Conservation (phyloP, 2,888 invertebrate species). For the Tolmerus cingulatus region DNA sequence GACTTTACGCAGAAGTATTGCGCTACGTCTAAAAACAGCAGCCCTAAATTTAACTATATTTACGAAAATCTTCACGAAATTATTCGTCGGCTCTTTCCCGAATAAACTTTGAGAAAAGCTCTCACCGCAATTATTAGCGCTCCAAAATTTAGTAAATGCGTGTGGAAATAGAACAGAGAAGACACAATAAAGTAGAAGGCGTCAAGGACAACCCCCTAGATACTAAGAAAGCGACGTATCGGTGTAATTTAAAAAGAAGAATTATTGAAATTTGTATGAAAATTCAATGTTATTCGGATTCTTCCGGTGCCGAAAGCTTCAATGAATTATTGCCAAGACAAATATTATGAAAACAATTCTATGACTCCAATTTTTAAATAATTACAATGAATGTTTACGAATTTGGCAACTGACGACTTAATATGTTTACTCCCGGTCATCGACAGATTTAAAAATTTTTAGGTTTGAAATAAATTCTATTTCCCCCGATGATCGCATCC, state of each 20-base stretch:
- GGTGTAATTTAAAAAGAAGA: background rate
- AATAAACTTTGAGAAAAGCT: background rate
- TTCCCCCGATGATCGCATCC: constrained; percentile 17
- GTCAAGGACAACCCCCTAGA: background rate
- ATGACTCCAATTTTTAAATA: background rate
- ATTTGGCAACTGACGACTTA: background rate
- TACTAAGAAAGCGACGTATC: background rate
- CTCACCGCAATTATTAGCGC: background rate
- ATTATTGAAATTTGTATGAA: background rate
- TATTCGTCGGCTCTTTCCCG: background rate
- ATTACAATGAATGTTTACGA: background rate
- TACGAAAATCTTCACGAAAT: background rate
- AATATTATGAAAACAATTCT: background rate
- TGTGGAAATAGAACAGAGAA: background rate
- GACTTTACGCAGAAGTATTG: constrained; percentile 12
- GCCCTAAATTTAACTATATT: constrained; percentile 16
- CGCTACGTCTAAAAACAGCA: constrained; percentile 9
- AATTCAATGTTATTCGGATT: background rate
- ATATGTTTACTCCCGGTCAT: background rate
- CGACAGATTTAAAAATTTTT: constrained; percentile 3
- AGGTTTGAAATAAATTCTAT: constrained; percentile 10
- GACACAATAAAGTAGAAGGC: background rate
- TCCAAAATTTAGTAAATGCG: background rate
- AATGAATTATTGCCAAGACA: background rate
- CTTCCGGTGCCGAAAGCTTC: background rate